A percentile compares a stretch with the other conserved stretches of the same genome.
Conservation (phyloP, 2,888 invertebrate genomes). For the Stenodema calcarata region DNA sequence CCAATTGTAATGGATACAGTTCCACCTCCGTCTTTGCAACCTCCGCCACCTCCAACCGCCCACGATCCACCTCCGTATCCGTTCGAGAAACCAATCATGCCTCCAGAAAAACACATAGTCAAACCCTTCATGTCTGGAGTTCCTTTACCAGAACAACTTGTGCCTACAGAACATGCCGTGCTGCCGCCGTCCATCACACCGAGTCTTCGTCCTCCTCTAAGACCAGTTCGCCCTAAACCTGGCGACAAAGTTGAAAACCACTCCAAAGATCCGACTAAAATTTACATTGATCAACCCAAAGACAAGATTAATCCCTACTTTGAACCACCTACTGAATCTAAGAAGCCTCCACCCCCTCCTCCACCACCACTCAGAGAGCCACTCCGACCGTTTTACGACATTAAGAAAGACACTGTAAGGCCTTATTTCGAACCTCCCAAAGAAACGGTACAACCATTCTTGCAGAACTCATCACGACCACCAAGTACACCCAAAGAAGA, state of each 20-base stretch:
- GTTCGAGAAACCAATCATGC: slow-evolving; percentile 64
- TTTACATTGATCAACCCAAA: slow-evolving; percentile 24
- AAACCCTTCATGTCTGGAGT: slow-evolving; percentile 73
- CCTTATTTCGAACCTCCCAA: background rate
- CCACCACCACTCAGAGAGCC: background rate
- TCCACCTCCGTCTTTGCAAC: slow-evolving; percentile 64
- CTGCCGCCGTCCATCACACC: slow-evolving; percentile 62
- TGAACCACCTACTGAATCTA: background rate
- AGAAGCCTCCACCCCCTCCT: background rate
- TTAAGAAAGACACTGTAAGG: background rate
- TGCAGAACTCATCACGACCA: background rate
- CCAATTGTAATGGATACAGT: slow-evolving; percentile 72
- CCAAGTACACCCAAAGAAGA: background rate
- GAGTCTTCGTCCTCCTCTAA: slow-evolving; percentile 49
- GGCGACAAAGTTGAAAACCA: slow-evolving; percentile 39
- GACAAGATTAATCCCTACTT: background rate
- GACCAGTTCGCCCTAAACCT: slow-evolving; percentile 50
- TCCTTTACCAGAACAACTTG: slow-evolving; percentile 76
- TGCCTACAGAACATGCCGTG: slow-evolving; percentile 67
- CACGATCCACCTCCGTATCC: slow-evolving; percentile 71
- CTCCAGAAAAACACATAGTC: slow-evolving; percentile 59
- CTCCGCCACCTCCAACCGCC: slow-evolving; percentile 59
- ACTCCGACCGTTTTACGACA: background rate
- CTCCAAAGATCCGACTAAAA: slow-evolving; percentile 39
- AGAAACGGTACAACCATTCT: background rate